Conservation (phyloP, 2,888 invertebrate genomes). For the Nipponacmea schrenckii region DNA sequence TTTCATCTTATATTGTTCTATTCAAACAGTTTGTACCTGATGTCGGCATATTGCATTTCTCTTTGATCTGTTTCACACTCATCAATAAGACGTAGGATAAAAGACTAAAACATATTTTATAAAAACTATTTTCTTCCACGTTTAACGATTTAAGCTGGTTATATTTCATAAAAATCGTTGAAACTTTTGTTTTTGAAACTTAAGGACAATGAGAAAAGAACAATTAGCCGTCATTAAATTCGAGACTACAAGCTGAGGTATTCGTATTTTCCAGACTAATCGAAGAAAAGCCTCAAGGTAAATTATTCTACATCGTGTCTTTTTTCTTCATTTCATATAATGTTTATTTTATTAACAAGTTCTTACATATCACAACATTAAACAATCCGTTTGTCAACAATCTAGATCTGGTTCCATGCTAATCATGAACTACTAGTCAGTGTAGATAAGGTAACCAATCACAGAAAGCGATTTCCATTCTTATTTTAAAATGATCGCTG, state of each 20-base stretch:
- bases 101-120: background rate
- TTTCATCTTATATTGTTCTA: no score
- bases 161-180: background rate
- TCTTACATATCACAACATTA: no score
- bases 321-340: no score
- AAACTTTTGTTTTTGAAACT: background rate
- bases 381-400: no score
- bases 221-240: conserved; percentile 2
- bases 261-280: background rate
- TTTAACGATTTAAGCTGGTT: background rate
- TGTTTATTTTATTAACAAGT: no score
- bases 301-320: no score
- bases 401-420: no score
- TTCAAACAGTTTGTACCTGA: background rate
- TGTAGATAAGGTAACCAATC: no score
- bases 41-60: background rate
- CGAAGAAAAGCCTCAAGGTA: background rate
- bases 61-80: background rate
- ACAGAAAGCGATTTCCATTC: no score
- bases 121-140: background rate
- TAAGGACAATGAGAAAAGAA: background rate
- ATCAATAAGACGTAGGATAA: background rate
- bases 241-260: conserved; percentile 3
- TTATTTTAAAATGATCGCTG: no score
- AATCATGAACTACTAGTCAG: no score